Conservation (phyloP, 2,113 vertebrate species). For the Psophia crepitans region DNA sequence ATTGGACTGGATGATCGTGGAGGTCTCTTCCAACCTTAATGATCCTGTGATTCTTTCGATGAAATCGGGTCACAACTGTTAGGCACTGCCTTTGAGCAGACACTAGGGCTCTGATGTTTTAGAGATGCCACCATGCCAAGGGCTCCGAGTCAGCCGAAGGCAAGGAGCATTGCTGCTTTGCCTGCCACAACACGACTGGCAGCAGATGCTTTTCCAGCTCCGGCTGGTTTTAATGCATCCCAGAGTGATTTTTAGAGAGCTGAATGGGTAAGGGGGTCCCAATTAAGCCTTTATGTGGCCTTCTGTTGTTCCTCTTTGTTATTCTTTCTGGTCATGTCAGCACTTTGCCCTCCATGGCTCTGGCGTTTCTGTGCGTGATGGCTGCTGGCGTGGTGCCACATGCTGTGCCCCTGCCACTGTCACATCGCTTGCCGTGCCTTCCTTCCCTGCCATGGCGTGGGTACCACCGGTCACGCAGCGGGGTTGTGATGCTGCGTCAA, state of each 20-base stretch:
- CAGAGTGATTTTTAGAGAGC: rapidly evolving
- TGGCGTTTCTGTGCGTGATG: rapidly evolving
- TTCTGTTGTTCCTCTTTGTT: background rate
- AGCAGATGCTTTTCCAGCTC: background rate
- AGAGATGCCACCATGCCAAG: background rate
- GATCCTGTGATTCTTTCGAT: too few species aligned
- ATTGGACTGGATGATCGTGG: too few species aligned
- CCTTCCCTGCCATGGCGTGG: rapidly evolving
- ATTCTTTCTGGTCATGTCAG: background rate
- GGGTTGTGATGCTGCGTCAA: background rate
- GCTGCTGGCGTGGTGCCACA: background rate
- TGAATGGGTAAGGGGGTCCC: background rate
- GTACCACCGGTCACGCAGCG: rapidly evolving
- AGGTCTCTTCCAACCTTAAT: too few species aligned
- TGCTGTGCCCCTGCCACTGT: background rate
- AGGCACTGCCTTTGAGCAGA: rapidly evolving
- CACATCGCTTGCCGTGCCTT: rapidly evolving
- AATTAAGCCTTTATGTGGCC: background rate
- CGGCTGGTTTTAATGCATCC: background rate
- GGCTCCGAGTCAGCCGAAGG: background rate
- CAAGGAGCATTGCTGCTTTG: background rate
- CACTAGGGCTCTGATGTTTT: rapidly evolving
- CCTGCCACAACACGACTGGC: rapidly evolving
- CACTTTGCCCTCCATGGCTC: background rate
- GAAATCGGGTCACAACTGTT: background rate